Conservation (phyloP, 2,888 invertebrate genomes). For the Lacanobia wlatinum region DNA sequence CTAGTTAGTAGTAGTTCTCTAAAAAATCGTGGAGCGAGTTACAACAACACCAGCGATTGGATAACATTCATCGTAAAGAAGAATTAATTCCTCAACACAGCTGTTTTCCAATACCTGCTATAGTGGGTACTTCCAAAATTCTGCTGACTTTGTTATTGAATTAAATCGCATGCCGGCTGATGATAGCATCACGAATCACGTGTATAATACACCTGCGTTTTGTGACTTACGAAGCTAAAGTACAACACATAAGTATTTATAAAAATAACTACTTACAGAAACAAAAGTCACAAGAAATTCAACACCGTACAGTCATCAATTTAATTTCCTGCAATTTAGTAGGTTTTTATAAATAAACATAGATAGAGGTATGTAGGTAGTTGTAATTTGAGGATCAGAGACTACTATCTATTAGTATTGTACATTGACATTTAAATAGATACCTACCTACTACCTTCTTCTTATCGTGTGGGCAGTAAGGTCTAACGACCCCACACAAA, state of each 20-base stretch:
- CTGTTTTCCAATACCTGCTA: background rate
- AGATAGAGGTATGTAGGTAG: background rate
- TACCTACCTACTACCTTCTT: too few species aligned
- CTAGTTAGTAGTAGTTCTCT: too few species aligned
- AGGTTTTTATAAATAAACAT: background rate
- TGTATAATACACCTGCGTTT: slow-evolving; percentile 20
- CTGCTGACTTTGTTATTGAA: background rate
- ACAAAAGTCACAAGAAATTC: slow-evolving; percentile 11
- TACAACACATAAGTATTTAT: background rate
- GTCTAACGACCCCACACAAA: too few species aligned
- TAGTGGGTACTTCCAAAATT: background rate
- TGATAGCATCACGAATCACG: slow-evolving; percentile 11
- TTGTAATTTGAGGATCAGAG: background rate
- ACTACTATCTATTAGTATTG: too few species aligned
- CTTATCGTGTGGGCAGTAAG: too few species aligned
- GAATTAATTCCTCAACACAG: background rate
- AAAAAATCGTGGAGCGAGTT: too few species aligned
- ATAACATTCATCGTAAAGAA: too few species aligned
- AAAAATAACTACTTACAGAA: background rate
- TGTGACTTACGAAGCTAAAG: background rate
- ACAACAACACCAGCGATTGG: too few species aligned
- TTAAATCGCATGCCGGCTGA: background rate
- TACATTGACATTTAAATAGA: too few species aligned
- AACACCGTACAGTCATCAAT: background rate
- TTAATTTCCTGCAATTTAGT: background rate